Evolutionary conservation across 2,797 vertebrate species (phyloP), one percentile per base, ranked within the genome.

Genomic region (Xenops minutus): DNA sequence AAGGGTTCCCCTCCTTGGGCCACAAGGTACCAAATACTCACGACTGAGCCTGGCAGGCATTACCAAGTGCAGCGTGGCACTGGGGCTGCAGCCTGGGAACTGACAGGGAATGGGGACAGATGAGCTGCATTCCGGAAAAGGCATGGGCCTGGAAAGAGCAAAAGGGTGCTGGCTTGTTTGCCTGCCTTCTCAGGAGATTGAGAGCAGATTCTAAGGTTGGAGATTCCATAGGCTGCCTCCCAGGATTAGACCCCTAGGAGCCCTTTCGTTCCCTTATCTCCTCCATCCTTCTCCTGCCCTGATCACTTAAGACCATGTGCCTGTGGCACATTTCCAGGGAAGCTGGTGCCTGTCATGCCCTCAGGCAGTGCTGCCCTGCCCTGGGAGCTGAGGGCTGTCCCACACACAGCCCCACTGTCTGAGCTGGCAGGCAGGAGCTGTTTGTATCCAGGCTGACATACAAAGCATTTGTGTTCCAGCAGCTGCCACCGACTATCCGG

Each of bases 381-480:
- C 16, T 24, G 29, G 77, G 55, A 87, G 63, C 69, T 4, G 8
- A 23, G 75, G 14, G 78, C 83, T 92, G 43, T 44, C 58, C 64
- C 66, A 66, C 73, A 92, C 76, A 84, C 14, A 86, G 76, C 46
- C 69, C 66, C 34, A 2, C 80, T 94, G 88, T 88, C 4, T 12
- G n/a, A 72, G 69, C 73, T 55, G 76, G 46, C n/a, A 64, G 56
- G 80, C 85, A 81, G 13, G 8, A 84, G 88, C 85, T 86, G 12
- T 74, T 94, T 94, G 85, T 88, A 20, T 34, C 58, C 43, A 51
- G 58, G 73, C 89, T 88, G 75, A 52, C 52, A 69, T 5, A 92
- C 1, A 91, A 75, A 78, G 76, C 30, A 0, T 69, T 95, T 93
- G 63, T 96, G 93, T 85, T 34, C 51, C 54, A 48, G 30, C 0